These are phyloP conservation scores for Macropus fuliginosus DNA, from an alignment of 2,797 vertebrate species.

Conservation along the genomic window DNA sequence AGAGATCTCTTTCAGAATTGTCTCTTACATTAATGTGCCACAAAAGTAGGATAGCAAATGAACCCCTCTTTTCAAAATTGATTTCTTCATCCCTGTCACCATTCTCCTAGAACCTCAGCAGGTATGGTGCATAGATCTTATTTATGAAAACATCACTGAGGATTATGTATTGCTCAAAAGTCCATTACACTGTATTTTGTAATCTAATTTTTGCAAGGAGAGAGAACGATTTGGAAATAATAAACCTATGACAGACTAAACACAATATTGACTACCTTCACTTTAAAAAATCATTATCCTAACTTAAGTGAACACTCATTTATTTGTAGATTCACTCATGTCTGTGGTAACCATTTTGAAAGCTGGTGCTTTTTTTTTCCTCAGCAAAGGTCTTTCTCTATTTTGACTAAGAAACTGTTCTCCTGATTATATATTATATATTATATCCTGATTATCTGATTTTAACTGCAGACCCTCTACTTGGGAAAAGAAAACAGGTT, in stretches of 20 bases:
- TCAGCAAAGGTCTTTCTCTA: not conserved
- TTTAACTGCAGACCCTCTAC: not conserved
- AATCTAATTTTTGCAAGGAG: constrained; percentile 13
- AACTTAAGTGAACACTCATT: not conserved
- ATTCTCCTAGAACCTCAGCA: not conserved
- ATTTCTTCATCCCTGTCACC: constrained; percentile 6
- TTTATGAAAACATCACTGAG: not conserved
- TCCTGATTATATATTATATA: not conserved
- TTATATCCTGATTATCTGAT: not conserved
- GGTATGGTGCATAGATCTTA: not conserved
- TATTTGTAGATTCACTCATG: not conserved
- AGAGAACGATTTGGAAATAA: constrained; percentile 18
- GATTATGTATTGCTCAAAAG: not conserved
- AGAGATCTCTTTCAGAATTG: not conserved
- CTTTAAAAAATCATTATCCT: not conserved
- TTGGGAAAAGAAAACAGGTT: not conserved
- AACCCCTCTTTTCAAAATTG: not conserved
- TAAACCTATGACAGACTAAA: not conserved
- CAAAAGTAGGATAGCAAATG: not conserved
- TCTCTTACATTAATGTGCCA: constrained; percentile 29
- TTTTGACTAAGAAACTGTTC: not conserved
- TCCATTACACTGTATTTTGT: not conserved
- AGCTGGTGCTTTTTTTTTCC: not conserved
- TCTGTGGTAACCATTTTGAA: not conserved
- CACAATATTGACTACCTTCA: not conserved